Base-by-base conservation (phyloP, 2,888 invertebrate genomes). In the Tubulanus polymorphus region DNA sequence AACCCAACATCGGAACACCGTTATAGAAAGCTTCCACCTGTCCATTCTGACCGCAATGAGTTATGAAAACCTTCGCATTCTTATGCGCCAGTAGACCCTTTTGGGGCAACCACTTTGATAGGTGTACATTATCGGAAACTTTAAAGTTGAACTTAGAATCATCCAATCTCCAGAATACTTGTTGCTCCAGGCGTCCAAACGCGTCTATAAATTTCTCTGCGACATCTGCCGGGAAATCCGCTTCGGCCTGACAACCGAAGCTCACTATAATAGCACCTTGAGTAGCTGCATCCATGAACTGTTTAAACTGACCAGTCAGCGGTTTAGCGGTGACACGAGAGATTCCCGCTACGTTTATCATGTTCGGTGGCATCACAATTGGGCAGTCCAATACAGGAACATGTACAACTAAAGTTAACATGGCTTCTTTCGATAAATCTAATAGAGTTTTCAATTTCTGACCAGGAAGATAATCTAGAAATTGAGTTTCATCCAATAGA, bases 31-130 rank as follows among this genome's bases (percentile, higher is more conserved):
- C 65, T 52, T 71, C 69, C 56, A 57, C 64, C 25, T 63, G 62
- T 5, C 69, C 63, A 41, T 64, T 66, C 26, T 51, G 57, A 2
- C 71, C 71, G 32, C 66, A 67, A 50, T 71, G 71, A 10, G 67
- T 63, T 12, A 70, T 60, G 48, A 70, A 66, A 8, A 66, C 50
- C 51, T 62, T 63, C 8, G 57, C 55, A 26, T 63, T 65, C 3
- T 32, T 49, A 48, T 69, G 65, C 12, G 55, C 66, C 12, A 69
- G 60, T 1, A 69, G 49, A 27, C 65, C 65, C 28, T 65, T 63
- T 47, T 69, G 66, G 8, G 68, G 69, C 27, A 68, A 35, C 69
- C 69, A 69, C 15, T 50, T 37, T 8, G 50, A 37, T 5, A 51
- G 29, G 12, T 56, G 25, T 2, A 65, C 53, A 30, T 63, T 58